A percentile compares a stretch with the other conserved stretches of the same genome.
phyloP scores from a whole-genome alignment of 2,113 vertebrate genomes.

The Cnemophilus loriae region DNA sequence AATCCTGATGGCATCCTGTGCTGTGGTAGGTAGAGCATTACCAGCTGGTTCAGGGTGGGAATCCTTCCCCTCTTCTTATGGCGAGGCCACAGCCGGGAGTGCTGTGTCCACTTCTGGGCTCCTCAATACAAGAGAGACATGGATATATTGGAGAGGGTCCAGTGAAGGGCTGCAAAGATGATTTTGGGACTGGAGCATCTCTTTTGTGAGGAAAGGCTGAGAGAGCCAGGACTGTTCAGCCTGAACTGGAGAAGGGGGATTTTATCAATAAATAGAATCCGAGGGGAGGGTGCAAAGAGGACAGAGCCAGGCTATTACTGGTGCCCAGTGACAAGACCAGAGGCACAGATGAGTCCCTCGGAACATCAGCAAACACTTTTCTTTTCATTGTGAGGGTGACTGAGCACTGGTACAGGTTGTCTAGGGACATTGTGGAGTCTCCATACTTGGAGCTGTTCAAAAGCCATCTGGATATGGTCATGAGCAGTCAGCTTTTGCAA shows the following conservation, averaged over 20 bases:
- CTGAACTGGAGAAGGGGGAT: background rate
- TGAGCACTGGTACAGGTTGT: background rate
- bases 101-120: background rate
- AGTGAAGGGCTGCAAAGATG: background rate
- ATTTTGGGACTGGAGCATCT: background rate
- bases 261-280: background rate
- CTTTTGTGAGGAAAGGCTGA: background rate
- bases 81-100: background rate
- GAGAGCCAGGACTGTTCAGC: background rate
- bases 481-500: background rate
- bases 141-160: background rate
- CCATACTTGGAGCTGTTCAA: background rate
- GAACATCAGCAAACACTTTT: background rate
- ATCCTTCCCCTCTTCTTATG: background rate
- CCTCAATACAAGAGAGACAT: background rate
- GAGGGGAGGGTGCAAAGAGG: background rate
- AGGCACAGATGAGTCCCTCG: background rate
- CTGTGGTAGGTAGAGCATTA: background rate
- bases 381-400: background rate
- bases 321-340: background rate
- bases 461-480: accelerated
- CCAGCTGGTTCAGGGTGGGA: background rate
- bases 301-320: background rate
- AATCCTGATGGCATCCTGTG: no score
- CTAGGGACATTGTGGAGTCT: background rate